phyloP scores from a whole-genome alignment of 2,797 vertebrate species.

The Acrocephalus scirpaceus region DNA sequence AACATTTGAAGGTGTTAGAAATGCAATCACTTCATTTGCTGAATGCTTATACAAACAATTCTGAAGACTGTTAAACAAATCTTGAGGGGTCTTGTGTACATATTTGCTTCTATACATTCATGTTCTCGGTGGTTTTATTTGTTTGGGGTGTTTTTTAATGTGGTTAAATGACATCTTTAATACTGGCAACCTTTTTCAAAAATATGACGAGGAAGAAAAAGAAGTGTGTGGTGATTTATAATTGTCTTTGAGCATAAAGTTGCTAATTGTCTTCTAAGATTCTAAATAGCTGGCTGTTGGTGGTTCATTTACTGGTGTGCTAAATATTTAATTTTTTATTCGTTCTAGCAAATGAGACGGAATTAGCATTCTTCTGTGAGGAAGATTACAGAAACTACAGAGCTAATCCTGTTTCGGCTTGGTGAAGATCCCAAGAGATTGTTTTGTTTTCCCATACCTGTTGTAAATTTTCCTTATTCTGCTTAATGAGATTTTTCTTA shows the following conservation, averaged over 20 bases:
- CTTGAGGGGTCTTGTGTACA: slow-evolving; percentile 2
- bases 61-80: slow-evolving; percentile 33
- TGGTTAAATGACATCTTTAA: background rate
- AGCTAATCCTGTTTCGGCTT: slow-evolving; percentile 82
- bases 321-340: slow-evolving; percentile 57
- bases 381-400: slow-evolving; percentile 88
- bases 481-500: slow-evolving; percentile 66
- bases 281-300: background rate
- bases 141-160: background rate
- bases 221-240: background rate
- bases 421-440: slow-evolving; percentile 72
- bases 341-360: slow-evolving; percentile 88
- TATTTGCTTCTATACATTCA: background rate
- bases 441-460: slow-evolving; percentile 57
- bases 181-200: background rate
- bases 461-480: slow-evolving; percentile 71
- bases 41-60: slow-evolving; percentile 26
- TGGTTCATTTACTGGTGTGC: background rate
- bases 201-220: background rate
- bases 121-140: background rate
- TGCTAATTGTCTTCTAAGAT: background rate
- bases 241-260: background rate
- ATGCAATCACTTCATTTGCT: slow-evolving; percentile 37
- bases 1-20: slow-evolving; percentile 9
- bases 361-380: slow-evolving; percentile 90